A percentile compares a stretch with the other conserved stretches of the same genome.
Evolutionary conservation across 2,113 vertebrate species (phyloP).

Genomic region (Procavia capensis): DNA sequence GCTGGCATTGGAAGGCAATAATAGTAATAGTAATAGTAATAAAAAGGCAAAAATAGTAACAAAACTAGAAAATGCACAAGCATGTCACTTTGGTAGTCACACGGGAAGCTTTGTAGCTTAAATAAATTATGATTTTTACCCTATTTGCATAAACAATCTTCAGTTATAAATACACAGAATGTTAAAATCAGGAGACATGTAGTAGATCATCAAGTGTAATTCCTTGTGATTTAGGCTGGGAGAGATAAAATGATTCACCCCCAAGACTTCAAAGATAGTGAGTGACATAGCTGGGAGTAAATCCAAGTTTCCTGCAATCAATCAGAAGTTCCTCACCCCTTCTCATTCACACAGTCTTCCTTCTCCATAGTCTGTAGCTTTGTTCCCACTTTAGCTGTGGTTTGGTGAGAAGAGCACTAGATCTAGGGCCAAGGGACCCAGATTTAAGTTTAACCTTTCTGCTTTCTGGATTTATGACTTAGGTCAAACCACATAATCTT

Average conservation of each 20-base stretch:
- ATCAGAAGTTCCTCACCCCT: not conserved
- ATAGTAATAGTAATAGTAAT: not conserved
- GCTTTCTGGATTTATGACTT: not conserved
- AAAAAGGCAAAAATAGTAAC: not conserved
- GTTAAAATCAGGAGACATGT: not conserved
- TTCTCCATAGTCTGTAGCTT: not conserved
- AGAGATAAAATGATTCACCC: not conserved
- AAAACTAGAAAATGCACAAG: not conserved
- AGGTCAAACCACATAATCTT: not conserved
- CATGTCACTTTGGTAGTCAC: not conserved
- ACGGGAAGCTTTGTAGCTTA: not conserved
- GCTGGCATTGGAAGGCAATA: not conserved
- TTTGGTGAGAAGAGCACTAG: not conserved
- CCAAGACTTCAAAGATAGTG: not conserved
- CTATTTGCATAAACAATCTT: constrained; percentile 47
- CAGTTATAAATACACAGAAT: not conserved
- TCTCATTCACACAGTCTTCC: not conserved
- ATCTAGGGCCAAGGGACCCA: not conserved
- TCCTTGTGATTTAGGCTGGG: constrained; percentile 7
- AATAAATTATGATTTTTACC: not conserved
- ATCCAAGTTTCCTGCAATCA: not conserved
- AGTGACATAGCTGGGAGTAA: not conserved
- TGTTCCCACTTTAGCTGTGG: not conserved
- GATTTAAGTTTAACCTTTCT: not conserved
- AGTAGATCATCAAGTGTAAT: not conserved